A percentile compares a stretch with the other conserved stretches of the same genome.
Evolutionary conservation across 1,140 invertebrate genomes (phyloP).

Genomic region (Neuroterus valhalla): DNA sequence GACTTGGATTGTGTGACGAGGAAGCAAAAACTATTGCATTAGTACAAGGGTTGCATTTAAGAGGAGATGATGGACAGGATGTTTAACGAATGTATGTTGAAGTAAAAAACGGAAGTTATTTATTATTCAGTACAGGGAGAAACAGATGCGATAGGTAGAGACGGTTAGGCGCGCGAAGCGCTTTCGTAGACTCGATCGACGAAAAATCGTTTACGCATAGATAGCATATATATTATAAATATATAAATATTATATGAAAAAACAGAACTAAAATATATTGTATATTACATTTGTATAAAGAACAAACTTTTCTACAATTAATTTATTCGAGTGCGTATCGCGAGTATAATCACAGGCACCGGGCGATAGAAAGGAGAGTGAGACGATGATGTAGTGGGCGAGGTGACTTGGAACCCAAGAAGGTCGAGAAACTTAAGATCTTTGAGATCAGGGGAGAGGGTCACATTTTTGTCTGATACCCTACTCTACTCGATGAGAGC

Average conservation of each 20-base stretch:
- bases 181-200: constrained; percentile 24
- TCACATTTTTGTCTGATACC: not conserved
- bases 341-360: constrained; percentile 60
- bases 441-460: not conserved
- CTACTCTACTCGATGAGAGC: constrained; percentile 28
- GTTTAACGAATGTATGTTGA: constrained; percentile 49
- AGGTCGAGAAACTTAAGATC: constrained; percentile 19
- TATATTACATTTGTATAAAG: constrained; percentile 76
- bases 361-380: constrained; percentile 31
- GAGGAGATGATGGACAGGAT: constrained; percentile 44
- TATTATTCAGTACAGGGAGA: constrained; percentile 56
- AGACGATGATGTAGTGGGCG: constrained; percentile 39
- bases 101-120: constrained; percentile 54
- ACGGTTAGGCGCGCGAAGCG: constrained; percentile 34
- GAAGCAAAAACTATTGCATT: constrained; percentile 67
- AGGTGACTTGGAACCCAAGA: constrained; percentile 28
- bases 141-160: constrained; percentile 14
- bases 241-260: constrained; percentile 65
- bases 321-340: constrained; percentile 72
- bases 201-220: constrained; percentile 62
- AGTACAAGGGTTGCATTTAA: constrained; percentile 75
- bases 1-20: constrained; percentile 25
- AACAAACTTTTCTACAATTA: constrained; percentile 73
- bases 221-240: constrained; percentile 69
- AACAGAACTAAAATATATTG: constrained; percentile 68